A percentile compares a stretch with the other conserved stretches of the same genome.
These are phyloP conservation scores for Pachyuromys duprasi DNA, from an alignment of 2,797 vertebrate species.

Conservation along the genomic window DNA sequence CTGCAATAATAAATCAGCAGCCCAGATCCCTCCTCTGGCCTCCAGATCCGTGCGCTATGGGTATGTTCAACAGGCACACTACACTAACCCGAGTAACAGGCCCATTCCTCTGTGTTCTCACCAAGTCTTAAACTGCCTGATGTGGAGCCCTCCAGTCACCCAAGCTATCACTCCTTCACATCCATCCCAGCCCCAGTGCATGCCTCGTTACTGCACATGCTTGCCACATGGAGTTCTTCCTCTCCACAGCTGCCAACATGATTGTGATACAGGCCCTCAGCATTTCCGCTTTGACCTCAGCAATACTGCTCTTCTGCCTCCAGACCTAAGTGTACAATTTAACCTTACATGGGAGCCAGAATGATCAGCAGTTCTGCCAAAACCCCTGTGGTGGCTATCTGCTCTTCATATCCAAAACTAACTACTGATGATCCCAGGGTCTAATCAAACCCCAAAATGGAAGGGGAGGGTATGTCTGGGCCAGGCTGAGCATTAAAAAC, in stretches of 20 bases:
- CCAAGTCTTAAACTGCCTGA: background rate
- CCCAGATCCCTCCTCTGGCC: background rate
- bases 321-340: background rate
- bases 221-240: background rate
- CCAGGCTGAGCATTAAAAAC: background rate
- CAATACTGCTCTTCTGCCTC: background rate
- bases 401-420: constrained; percentile 5
- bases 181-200: background rate
- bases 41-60: background rate
- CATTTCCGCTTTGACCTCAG: background rate
- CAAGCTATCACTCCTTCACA: background rate
- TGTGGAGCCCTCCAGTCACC: background rate
- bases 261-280: background rate
- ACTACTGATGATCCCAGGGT: background rate
- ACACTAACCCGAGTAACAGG: background rate
- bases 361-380: background rate
- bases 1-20: background rate
- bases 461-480: background rate
- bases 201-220: background rate
- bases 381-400: background rate
- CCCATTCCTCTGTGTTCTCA: background rate
- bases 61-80: background rate
- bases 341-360: background rate
- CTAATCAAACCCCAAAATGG: background rate
- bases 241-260: background rate